Evolutionary conservation across 1,140 invertebrate genomes (phyloP), one percentile per base, ranked within the genome.

Genomic region (Drosophila guanche): DNA sequence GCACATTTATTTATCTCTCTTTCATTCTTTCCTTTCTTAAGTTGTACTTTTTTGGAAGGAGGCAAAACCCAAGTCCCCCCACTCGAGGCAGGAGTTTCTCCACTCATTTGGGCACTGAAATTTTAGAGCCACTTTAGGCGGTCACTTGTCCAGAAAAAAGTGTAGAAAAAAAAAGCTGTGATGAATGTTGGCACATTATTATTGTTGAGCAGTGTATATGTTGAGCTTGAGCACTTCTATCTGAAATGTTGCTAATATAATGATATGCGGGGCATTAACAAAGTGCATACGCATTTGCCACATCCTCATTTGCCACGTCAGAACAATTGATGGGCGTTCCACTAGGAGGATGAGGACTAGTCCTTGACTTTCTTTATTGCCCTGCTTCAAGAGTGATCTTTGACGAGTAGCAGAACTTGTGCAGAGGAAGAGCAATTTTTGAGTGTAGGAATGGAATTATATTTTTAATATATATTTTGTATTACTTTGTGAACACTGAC

Each of bases 91-190:
- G 45, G 45, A 23, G 20, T 25, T 57, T 41, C 61, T 45, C 61
- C 53, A 58, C 70, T 73, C 69, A 73, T 74, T 73, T 76, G 72
- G 73, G 59, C 63, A 86, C 73, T 88, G 81, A 86, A 86, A 86
- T 86, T 86, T 86, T 86, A 86, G 81, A 86, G 78, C 83, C 81
- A 86, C 78, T 86, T 88, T 81, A 70, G 76, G 73, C 77, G 83
- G 68, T 77, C 74, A 76, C 69, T 76, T 76, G 54, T 58, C 48
- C 53, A 73, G 25, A 51, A 46, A 20, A 43, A 40, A 8, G 40
- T 47, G 12, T 37, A 42, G 12, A 46, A 42, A 41, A 65, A 73
- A 69, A 55, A 68, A 75, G 63, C 54, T 70, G 71, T 77, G 75
- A 77, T 77, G 75, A 77, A 77, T 77, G 75, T 12, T 4, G 10